Base-by-base conservation (phyloP, 2,113 vertebrate genomes). In the Ondatra zibethicus region DNA sequence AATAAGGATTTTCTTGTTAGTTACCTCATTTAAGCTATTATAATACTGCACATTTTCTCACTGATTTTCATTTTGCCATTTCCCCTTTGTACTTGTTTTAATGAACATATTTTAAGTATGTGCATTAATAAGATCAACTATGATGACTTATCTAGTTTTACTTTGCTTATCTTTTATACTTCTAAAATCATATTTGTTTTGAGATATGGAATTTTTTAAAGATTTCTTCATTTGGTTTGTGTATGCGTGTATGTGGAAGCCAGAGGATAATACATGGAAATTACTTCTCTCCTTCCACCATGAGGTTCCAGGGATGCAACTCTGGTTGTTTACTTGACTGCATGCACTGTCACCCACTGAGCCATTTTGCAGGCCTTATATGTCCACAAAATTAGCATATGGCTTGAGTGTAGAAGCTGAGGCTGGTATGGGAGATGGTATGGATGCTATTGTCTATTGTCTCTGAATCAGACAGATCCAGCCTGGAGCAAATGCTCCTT, bases 401-500 rank as follows among this genome's bases (percentile, higher is more conserved):
- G 45, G 72, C 42, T 61, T 91, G 77, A 88, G 84, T 68, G 50
- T 39, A 82, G 70, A 95, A 95, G 47, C 36, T 88, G 52, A 84
- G 23, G 50, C 36, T 91, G 29, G 45, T 75, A 77, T 93, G 65
- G 42, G 39, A 95, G 93, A 73, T 87, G 31, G 17, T 90, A 65
- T 63, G 4, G 7, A 76, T 78, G 45, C 42, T 31, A 7, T 23
- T 73, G 9, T 77, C 21, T 36, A 36, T 10, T 87, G 13, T 42
- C 58, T 92, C 47, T 87, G 65, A 95, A 70, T 88, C 36, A 87
- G 61, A 50, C 88, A 47, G 92, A 36, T 73, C 58, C 31, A 55
- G 55, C 23, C 21, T 85, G 66, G 42, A 31, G 65, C 76, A 77
- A 87, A 70, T 80, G 52, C 31, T 68, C 63, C 27, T 95, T 88